These are phyloP conservation scores for Lathronympha strigana DNA, from an alignment of 2,888 invertebrate genomes.

Conservation along the genomic window DNA sequence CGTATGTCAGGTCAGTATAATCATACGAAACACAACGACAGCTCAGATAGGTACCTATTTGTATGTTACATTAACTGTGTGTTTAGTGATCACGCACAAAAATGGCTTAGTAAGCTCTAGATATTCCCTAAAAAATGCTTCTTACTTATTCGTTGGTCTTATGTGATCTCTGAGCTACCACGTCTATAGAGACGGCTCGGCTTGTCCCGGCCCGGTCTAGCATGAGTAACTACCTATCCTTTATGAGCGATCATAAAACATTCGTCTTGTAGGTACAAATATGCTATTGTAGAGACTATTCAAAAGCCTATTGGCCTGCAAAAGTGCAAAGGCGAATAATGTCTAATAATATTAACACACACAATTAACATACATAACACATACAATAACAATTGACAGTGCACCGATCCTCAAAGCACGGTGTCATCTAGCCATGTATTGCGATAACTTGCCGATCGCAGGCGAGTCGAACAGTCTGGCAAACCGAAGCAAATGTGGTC, in stretches of 20 bases:
- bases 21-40: background rate
- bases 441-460: background rate
- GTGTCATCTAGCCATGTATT: constrained; percentile 16
- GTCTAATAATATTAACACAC: constrained; percentile 10
- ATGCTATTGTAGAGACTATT: background rate
- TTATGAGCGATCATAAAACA: no score
- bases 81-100: no score
- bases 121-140: no score
- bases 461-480: background rate
- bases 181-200: no score
- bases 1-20: constrained; percentile 1
- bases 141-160: no score
- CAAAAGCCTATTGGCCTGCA: background rate
- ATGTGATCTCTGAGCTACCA: no score
- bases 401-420: constrained; percentile 19
- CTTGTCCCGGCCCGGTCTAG: no score
- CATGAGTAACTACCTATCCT: no score
- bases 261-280: no score
- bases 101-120: no score
- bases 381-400: constrained; percentile 27
- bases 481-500: background rate
- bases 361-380: constrained; percentile 23
- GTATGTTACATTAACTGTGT: no score
- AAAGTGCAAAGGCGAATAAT: constrained; percentile 3
- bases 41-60: background rate